Base-by-base conservation (phyloP, 2,888 invertebrate genomes). In the Drosophila paranaensis region DNA sequence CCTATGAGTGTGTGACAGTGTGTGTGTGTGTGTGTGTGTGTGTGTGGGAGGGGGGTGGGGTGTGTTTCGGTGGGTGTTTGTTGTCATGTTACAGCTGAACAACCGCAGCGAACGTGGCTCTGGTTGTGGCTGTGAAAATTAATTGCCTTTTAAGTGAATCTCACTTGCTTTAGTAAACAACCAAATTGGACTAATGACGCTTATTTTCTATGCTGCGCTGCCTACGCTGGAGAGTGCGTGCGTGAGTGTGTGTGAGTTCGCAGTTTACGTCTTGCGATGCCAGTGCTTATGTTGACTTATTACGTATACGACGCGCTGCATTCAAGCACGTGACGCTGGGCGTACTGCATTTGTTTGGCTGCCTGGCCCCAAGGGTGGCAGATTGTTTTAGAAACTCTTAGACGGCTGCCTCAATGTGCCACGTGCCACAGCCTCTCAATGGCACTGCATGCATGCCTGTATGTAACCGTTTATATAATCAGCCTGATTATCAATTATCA, bases 71-170 rank as follows among this genome's bases (percentile, higher is more conserved):
- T 27, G 40, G 51, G 80, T 90, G 88, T 82, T 89, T 88, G 91
- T 90, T 91, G 87, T 82, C 84, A 85, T 82, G 90, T 85, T 85
- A 77, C 87, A 82, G 82, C 84, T 88, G 84, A 90, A 88, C 91
- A 87, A 90, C 91, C 91, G 81, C 91, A 90, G 88, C 89, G 82
- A 89, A 91, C 91, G 91, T 90, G 89, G 79, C 55, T 63, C 68
- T 63, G 65, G 63, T 67, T 82, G 89, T 68, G 87, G 90, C 84
- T 91, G 86, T 82, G 82, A 85, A 91, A 83, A 91, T 92, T 92
- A 92, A 92, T 92, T 92, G 92, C 91, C 92, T 91, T 92, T 86
- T 86, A 92, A 91, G 91, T 90, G 90, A 91, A 91, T 88, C 89
- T 90, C 88, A 87, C 89, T 90, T 90, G 85, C 82, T 79, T 82